phyloP scores from a whole-genome alignment of 2,888 invertebrate genomes.

The Acleris emargana region DNA sequence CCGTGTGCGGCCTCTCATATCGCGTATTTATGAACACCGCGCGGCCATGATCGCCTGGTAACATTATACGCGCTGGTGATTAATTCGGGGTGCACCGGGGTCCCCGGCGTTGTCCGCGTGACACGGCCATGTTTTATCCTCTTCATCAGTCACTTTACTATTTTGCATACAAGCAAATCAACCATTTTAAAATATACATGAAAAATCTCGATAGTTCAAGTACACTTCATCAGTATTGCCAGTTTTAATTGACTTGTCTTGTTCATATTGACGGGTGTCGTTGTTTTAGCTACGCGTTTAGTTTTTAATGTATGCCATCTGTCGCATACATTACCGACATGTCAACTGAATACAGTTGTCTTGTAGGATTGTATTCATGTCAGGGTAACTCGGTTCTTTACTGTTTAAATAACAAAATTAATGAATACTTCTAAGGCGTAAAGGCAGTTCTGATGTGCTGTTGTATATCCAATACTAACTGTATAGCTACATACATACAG shows the following conservation, averaged over 20 bases:
- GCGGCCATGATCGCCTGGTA: constrained; percentile 67
- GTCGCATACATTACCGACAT: constrained; percentile 27
- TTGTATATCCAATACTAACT: not conserved
- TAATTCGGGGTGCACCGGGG: constrained; percentile 59
- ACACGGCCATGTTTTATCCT: constrained; percentile 46
- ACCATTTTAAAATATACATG: not conserved
- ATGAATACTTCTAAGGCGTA: not conserved
- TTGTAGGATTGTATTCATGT: constrained; percentile 10
- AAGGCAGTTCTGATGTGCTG: not conserved
- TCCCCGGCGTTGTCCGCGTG: constrained; percentile 46
- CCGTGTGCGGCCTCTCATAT: constrained; percentile 77
- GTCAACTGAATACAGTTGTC: constrained; percentile 30
- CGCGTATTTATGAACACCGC: constrained; percentile 77
- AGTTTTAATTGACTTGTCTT: not conserved
- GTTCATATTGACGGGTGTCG: constrained; percentile 16
- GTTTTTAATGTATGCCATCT: constrained; percentile 23
- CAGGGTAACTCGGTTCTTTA: constrained; percentile 16
- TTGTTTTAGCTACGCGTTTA: constrained; percentile 9
- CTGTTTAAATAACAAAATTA: constrained; percentile 31
- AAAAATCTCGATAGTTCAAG: too few species aligned
- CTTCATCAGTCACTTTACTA: constrained; percentile 33
- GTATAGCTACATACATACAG: constrained; percentile 12
- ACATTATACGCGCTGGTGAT: constrained; percentile 71
- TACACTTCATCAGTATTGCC: not conserved
- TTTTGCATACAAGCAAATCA: constrained; percentile 4